Evolutionary conservation across 2,113 vertebrate species (phyloP).

Genomic region (Hippoglossus stenolepis): DNA sequence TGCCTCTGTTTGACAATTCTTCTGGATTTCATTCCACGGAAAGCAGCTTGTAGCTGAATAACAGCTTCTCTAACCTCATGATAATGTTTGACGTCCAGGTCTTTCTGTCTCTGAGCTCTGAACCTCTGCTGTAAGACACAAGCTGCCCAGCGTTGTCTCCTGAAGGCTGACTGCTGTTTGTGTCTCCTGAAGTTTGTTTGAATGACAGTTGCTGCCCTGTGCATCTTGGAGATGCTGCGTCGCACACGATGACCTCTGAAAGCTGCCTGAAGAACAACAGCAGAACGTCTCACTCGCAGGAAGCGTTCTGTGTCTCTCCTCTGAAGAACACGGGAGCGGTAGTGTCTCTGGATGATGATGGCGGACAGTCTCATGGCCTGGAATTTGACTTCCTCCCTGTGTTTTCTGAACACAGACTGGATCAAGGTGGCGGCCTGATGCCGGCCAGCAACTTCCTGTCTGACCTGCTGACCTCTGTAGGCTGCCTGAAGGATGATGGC

Average conservation of each 20-base stretch:
- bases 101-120: slow-evolving; percentile 76
- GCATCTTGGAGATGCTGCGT: slow-evolving; percentile 46
- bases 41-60: slow-evolving; percentile 81
- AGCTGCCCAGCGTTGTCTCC: slow-evolving; percentile 70
- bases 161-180: slow-evolving; percentile 75
- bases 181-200: slow-evolving; percentile 83
- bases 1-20: slow-evolving; percentile 39
- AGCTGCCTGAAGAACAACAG: slow-evolving; percentile 76
- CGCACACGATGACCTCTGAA: slow-evolving; percentile 71
- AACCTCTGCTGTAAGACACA: slow-evolving; percentile 83
- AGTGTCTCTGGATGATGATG: slow-evolving; percentile 83
- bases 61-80: slow-evolving; percentile 59
- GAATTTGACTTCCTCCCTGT: slow-evolving; percentile 73
- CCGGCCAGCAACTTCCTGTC: slow-evolving; percentile 69
- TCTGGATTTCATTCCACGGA: slow-evolving; percentile 82
- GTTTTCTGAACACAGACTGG: slow-evolving; percentile 84
- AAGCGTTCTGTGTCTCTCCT: slow-evolving; percentile 76
- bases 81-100: slow-evolving; percentile 61
- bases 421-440: slow-evolving; percentile 83
- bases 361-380: slow-evolving; percentile 79
- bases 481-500: slow-evolving; percentile 81
- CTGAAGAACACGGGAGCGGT: slow-evolving; percentile 72
- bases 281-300: slow-evolving; percentile 65
- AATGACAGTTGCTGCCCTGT: slow-evolving; percentile 80
- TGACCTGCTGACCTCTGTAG: slow-evolving; percentile 80